Base-by-base conservation (phyloP, 2,797 vertebrate species). In the Triplophysa bombifrons region DNA sequence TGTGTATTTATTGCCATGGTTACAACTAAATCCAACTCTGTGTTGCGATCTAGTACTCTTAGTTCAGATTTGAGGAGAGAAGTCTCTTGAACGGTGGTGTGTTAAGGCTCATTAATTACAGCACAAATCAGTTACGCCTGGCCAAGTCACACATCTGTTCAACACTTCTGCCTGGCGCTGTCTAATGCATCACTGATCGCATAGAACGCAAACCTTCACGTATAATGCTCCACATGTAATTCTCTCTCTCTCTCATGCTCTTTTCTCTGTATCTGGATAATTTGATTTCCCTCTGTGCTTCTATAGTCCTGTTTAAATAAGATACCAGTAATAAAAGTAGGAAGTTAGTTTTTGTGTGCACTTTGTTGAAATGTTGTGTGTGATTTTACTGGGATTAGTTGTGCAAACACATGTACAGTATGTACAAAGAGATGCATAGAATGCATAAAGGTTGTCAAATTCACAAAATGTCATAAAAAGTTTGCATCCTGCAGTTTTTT, bases 31-130 rank as follows among this genome's bases (percentile, higher is more conserved):
- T 60, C 84, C 55, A 44, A 13, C 78, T 70, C 64, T 63, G 25
- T 78, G 66, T 17, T 69, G 48, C 12, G 30, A 51, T 20, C 5
- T 27, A 17, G 64, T 68, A 64, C 66, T 81, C 63, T 68, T 78
- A 64, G 30, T 69, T 82, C 41, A 58, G 80, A 70, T 78, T 66
- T 80, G 71, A 74, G 58, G 63, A 84, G 78, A 65, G 82, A 79
- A 74, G 82, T 81, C 80, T 84, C 69, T 65, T 61, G 71, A 79
- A 84, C 68, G 84, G 69, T 76, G 63, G 72, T 81, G 82, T 68
- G 84, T 87, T 81, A 84, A 82, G 84, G 82, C 82, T 85, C 85
- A 85, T 83, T 85, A 87, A 87, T 87, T 87, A 85, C 76, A 75
- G 85, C 76, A 72, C 74, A 80, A 85, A 87, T 87, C 82, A 83